A percentile compares a stretch with the other conserved stretches of the same genome.
These are phyloP conservation scores for Epizoanthus scotinus DNA, from an alignment of 92 coral and sea anemone species.

Conservation along the genomic window DNA sequence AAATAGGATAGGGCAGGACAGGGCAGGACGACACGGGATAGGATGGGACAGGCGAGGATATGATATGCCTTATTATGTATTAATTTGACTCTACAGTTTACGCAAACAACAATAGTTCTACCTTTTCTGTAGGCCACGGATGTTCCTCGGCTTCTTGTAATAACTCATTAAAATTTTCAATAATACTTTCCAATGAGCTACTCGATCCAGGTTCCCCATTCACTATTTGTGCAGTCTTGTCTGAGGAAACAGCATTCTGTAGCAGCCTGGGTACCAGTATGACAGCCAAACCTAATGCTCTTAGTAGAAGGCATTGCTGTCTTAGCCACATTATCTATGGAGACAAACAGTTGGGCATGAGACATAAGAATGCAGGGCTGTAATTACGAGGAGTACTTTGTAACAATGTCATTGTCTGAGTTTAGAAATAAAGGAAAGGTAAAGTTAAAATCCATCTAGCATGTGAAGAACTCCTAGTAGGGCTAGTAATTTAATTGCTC, in stretches of 20 bases:
- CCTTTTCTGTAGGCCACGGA: constrained; percentile 64
- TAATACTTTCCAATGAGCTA: constrained; percentile 53
- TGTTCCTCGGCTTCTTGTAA: constrained; percentile 59
- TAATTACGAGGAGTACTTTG: neutral
- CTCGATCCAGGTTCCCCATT: constrained; percentile 51
- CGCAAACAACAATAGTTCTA: neutral
- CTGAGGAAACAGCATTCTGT: constrained; percentile 48
- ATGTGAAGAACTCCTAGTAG: neutral
- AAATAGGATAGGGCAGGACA: neutral
- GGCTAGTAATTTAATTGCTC: neutral
- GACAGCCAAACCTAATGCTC: constrained; percentile 74
- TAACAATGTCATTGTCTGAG: neutral
- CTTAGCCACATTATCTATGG: constrained; percentile 87
- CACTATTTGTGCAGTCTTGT: constrained; percentile 9
- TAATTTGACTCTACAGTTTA: neutral
- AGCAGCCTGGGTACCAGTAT: constrained; percentile 64
- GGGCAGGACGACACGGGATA: neutral
- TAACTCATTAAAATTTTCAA: constrained; percentile 53
- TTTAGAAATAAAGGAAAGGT: too few relatives aligned
- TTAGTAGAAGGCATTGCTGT: constrained; percentile 68
- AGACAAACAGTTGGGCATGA: neutral
- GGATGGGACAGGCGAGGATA: too few relatives aligned
- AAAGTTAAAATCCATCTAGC: too few relatives aligned
- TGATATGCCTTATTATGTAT: neutral
- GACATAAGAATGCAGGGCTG: neutral